Evolutionary conservation across 1,140 invertebrate genomes (phyloP).

Genomic region (Caerostris darwini): DNA sequence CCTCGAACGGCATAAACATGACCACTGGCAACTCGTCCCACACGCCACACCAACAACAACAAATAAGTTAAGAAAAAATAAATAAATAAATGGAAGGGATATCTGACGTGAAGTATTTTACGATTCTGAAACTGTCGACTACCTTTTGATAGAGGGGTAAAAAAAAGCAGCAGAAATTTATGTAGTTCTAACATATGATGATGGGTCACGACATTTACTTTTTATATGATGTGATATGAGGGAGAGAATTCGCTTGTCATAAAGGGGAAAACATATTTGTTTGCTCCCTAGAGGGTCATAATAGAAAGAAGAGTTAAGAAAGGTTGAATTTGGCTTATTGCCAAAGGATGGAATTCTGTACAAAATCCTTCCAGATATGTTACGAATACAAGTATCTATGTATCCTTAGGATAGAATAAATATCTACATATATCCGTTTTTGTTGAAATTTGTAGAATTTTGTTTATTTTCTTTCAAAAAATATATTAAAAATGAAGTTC

Average conservation of each 20-base stretch:
- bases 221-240: constrained; percentile 64
- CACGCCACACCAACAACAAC: background rate
- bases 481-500: too few species aligned
- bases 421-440: too few species aligned
- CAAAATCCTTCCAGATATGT: background rate
- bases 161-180: constrained; percentile 52
- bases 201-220: constrained; percentile 64
- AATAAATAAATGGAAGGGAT: constrained; percentile 22
- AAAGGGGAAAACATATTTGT: constrained; percentile 72
- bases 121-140: constrained; percentile 55
- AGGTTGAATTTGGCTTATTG: background rate
- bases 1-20: constrained; percentile 45
- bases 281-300: constrained; percentile 67
- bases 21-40: constrained; percentile 18
- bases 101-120: constrained; percentile 59
- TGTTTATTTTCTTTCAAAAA: too few species aligned
- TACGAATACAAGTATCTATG: too few species aligned
- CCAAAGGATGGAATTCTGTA: constrained; percentile 17
- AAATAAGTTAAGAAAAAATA: constrained; percentile 30
- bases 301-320: constrained; percentile 30
- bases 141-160: background rate
- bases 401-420: too few species aligned
- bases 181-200: constrained; percentile 67
- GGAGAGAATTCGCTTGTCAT: constrained; percentile 65
- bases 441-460: too few species aligned